phyloP scores from a whole-genome alignment of 2,113 vertebrate species.

The Eulacestoma nigropectus region DNA sequence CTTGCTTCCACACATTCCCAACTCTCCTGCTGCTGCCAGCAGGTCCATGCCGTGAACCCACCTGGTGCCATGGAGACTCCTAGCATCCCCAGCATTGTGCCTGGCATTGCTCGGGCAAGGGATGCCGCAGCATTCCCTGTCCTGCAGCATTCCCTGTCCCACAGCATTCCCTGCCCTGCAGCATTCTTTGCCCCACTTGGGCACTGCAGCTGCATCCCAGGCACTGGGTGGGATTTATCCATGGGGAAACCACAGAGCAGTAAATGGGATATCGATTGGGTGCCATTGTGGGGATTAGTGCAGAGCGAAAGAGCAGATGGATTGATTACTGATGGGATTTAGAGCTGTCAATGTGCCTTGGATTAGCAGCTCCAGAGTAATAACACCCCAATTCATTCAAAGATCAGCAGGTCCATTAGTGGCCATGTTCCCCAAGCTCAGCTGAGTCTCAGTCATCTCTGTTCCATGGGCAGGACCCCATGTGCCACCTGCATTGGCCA shows the following conservation, averaged over 20 bases:
- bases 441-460: background rate
- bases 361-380: background rate
- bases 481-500: background rate
- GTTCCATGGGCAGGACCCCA: background rate
- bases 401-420: background rate
- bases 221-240: background rate
- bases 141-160: background rate
- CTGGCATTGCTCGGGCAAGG: rapidly evolving
- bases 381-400: background rate
- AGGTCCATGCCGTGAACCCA: background rate
- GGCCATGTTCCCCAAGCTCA: background rate
- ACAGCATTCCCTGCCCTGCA: background rate
- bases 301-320: background rate
- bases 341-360: background rate
- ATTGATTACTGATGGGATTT: background rate
- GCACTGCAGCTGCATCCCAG: rapidly evolving
- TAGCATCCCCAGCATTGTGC: background rate
- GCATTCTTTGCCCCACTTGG: background rate
- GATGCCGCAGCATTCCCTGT: background rate
- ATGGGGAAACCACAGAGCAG: background rate
- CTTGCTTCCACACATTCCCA: background rate
- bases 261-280: background rate
- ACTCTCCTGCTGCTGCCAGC: background rate
- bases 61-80: background rate
- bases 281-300: background rate